phyloP scores from a whole-genome alignment of 1,140 invertebrate species.

The Ptiloglossa arizonensis region DNA sequence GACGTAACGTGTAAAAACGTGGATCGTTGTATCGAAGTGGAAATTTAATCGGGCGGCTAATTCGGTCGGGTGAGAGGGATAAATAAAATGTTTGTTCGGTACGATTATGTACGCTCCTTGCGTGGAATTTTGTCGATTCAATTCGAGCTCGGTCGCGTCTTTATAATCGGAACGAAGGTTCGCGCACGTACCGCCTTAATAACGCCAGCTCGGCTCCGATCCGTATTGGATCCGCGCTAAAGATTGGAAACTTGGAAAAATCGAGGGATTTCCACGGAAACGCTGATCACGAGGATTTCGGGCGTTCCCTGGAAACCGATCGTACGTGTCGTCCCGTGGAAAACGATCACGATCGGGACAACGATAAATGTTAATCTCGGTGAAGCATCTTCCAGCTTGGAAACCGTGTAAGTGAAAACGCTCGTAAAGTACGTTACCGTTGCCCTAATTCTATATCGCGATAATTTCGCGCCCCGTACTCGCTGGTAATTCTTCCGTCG shows the following conservation, averaged over 20 bases:
- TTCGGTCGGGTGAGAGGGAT: too few species aligned
- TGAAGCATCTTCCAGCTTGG: neutral
- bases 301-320: neutral
- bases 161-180: constrained; percentile 12
- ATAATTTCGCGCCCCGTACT: too few species aligned
- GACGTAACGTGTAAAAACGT: too few species aligned
- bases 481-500: too few species aligned
- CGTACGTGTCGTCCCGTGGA: constrained; percentile 32
- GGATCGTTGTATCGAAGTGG: too few species aligned
- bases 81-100: too few species aligned
- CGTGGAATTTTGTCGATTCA: constrained; percentile 1
- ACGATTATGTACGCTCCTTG: neutral
- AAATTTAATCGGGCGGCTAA: too few species aligned
- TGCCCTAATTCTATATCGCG: neutral
- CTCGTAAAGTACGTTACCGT: neutral
- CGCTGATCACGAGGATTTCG: constrained; percentile 40
- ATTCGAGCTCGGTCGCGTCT: constrained; percentile 6
- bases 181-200: constrained; percentile 29
- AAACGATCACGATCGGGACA: constrained; percentile 25
- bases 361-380: constrained; percentile 45
- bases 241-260: constrained; percentile 16
- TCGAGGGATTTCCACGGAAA: constrained; percentile 50
- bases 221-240: constrained; percentile 9
- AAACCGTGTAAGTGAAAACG: constrained; percentile 11
- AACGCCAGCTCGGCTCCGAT: neutral